phyloP scores from a whole-genome alignment of 2,113 vertebrate genomes.

The Colaptes auratus region DNA sequence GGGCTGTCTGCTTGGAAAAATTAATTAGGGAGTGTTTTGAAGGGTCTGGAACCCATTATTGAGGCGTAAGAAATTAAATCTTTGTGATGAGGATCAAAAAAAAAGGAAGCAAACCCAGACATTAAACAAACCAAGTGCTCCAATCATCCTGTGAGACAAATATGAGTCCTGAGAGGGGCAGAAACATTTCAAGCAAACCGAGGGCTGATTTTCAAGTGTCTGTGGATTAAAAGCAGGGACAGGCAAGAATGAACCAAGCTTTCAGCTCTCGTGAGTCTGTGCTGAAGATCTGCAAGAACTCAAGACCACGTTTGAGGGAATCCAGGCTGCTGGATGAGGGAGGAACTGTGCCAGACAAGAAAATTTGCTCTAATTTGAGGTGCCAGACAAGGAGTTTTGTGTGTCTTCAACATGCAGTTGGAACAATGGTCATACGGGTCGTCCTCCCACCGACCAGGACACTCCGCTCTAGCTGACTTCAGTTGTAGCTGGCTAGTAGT shows the following conservation, averaged over 20 bases:
- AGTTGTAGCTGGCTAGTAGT: not conserved
- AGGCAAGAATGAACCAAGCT: not conserved
- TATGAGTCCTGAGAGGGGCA: not conserved
- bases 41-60: constrained; percentile 27
- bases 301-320: not conserved
- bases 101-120: constrained; percentile 1
- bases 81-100: constrained; percentile 12
- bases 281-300: not conserved
- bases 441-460: not conserved
- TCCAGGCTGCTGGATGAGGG: not conserved
- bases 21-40: not conserved
- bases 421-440: not conserved
- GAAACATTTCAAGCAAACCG: not conserved
- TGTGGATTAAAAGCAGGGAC: not conserved
- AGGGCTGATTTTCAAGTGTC: not conserved
- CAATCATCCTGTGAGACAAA: not conserved
- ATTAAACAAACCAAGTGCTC: not conserved
- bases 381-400: not conserved
- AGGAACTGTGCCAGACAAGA: not conserved
- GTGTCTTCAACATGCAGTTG: not conserved
- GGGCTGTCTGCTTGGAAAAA: not conserved
- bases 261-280: not conserved
- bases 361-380: not conserved
- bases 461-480: not conserved
- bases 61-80: not conserved